Percentiles rank a stretch among this genome's conserved stretches.
phyloP scores from a whole-genome alignment of 2,888 invertebrate species.

The Blera fallax region DNA sequence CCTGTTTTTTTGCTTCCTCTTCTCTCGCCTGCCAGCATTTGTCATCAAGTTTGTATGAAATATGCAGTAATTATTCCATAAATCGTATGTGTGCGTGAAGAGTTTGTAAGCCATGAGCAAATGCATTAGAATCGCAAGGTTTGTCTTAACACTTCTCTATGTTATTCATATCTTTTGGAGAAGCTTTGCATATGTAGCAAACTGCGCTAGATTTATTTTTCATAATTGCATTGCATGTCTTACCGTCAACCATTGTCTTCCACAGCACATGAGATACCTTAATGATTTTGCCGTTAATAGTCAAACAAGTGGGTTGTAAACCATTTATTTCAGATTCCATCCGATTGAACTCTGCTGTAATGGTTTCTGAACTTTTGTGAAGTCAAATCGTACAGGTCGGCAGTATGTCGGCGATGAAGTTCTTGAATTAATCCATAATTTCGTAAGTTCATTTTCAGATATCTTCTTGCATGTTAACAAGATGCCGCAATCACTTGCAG shows the following conservation, averaged over 20 bases:
- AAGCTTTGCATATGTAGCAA: slow-evolving; percentile 21
- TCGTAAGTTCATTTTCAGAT: neutral
- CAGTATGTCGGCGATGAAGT: slow-evolving; percentile 2
- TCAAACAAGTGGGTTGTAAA: neutral
- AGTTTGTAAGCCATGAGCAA: slow-evolving; percentile 5
- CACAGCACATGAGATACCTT: too few species aligned
- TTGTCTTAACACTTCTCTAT: slow-evolving; percentile 13
- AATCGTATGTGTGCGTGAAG: too few species aligned
- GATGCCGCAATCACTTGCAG: neutral
- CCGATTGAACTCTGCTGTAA: too few species aligned
- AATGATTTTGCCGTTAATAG: slow-evolving; percentile 23
- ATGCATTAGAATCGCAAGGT: slow-evolving; percentile 2
- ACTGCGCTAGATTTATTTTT: slow-evolving; percentile 20
- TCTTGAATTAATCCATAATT: slow-evolving; percentile 17
- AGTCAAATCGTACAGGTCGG: slow-evolving; percentile 15
- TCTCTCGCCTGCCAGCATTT: too few species aligned
- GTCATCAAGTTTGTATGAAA: too few species aligned
- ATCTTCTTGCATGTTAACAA: slow-evolving; percentile 16
- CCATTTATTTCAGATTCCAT: neutral
- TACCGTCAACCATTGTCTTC: slow-evolving; percentile 27
- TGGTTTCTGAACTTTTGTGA: slow-evolving; percentile 17
- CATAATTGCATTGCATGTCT: slow-evolving; percentile 25
- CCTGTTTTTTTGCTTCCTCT: too few species aligned
- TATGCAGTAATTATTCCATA: too few species aligned
- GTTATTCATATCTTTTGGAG: slow-evolving; percentile 19